Evolutionary conservation across 2,113 vertebrate species (phyloP), one percentile per base, ranked within the genome.

Genomic region (Astatoreochromis straeleni): DNA sequence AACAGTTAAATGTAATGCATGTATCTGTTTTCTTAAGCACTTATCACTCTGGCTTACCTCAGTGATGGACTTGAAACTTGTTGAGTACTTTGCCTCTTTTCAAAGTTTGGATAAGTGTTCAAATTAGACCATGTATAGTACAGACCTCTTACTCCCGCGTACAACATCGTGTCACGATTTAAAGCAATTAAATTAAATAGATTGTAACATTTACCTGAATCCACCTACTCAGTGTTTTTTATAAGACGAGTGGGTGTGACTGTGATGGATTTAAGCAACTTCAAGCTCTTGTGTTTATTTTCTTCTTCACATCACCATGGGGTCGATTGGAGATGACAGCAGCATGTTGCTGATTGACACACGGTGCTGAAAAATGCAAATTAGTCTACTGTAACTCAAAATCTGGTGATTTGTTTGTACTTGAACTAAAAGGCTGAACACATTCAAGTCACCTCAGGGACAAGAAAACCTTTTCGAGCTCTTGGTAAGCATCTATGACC

Each of bases 271-370:
- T 45, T 65, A 55, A 86, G 45, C 19, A 85, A 86, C 31, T n/a
- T 14, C 38, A 65, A 78, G 65, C 24, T 79, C 54, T 35, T 80
- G 16, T 29, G 33, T 75, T 87, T 45, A 87, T 86, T 92, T 84
- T 81, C 81, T 70, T 57, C 45, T 82, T 87, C 85, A 57, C 70
- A 81, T 29, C 93, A 84, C 73, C 82, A 85, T 86, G 86, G 86
- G 89, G 89, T 89, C 85, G 70, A 92, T 91, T 94, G 84, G 84
- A 83, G 84, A 86, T 70, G 87, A 89, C 88, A 85, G 86, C 86
- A 60, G 78, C 5, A 11, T 60, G 84, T 70, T 86, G 91, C 75
- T 94, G 90, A 94, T 90, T 94, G 92, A 90, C 85, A 88, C 35
- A 84, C 51, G 86, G 85, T 75, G 78, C 83, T 40, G 70, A 68